Base-by-base conservation (phyloP, 2,113 vertebrate species). In the Gallinago paraguaiae region DNA sequence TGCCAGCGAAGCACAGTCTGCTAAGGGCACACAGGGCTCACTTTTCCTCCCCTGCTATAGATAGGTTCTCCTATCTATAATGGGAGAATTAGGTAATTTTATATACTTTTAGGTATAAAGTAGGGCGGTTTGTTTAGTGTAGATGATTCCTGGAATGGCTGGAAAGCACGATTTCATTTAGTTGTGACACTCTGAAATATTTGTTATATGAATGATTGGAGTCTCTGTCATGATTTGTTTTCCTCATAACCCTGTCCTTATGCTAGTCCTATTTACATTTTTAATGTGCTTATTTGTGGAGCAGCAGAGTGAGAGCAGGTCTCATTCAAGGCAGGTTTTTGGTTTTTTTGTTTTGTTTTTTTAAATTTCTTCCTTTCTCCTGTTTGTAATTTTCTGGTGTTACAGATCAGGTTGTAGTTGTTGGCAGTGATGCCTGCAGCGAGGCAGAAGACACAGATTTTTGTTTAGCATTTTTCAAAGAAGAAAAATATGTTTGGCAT, bases 1-100 rank as follows among this genome's bases (percentile, higher is more conserved):
- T 97, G 96, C 92, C 85, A 82, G 85, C 20, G 28, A 91, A 93
- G 95, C 78, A 80, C 92, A 97, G 96, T 94, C 90, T 96, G 96
- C 88, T 92, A 93, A 90, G 81, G 82, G 67, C 92, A 65, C 59
- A 19, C 82, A 78, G 86, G 88, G 91, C 84, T 79, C 8, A 18
- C 31, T 63, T 31, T 95, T 84, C 95, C 93, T 95, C 68, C 77
- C 43, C 3, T 81, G n/a, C 95, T 95, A 56, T 94, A 93, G 74
- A 95, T 89, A 92, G 91, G 46, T 60, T 89, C 72, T 69, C 46
- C 67, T 65, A 1, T 11, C 80, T 77, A 14, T 43, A 74, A 33
- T 3, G 22, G 45, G 37, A 86, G 51, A 92, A 88, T 86, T 93
- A 71, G 61, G 78, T 71, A 76, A 85, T 90, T 95, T 60, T 84